Conservation (phyloP, 2,113 vertebrate genomes). For the Tiliqua scincoides region DNA sequence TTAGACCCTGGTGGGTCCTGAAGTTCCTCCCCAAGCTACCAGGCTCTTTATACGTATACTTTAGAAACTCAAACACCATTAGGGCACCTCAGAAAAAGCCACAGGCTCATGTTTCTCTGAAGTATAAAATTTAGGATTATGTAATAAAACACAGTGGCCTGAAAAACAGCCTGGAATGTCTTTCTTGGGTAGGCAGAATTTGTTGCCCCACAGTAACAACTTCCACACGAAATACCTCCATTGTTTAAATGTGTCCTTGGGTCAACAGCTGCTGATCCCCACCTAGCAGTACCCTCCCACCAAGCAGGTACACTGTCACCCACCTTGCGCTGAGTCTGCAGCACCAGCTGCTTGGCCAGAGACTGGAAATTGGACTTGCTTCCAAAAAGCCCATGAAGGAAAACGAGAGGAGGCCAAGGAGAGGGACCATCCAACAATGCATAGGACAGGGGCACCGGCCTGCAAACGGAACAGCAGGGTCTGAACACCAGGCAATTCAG, state of each 20-base stretch:
- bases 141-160: neutral
- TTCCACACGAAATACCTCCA: too few species aligned
- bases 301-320: rapidly evolving
- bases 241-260: too few species aligned
- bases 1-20: too few species aligned
- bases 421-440: constrained; percentile 76
- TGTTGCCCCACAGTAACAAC: too few species aligned
- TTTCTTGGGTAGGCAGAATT: too few species aligned
- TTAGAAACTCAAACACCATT: too few species aligned
- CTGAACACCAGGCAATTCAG: too few species aligned
- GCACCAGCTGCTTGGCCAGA: constrained; percentile 85
- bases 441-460: constrained; percentile 80
- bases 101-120: neutral
- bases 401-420: constrained; percentile 81
- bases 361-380: constrained; percentile 90
- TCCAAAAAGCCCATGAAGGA: constrained; percentile 94
- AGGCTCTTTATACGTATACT: too few species aligned
- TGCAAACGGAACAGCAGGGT: constrained; percentile 36
- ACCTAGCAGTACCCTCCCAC: neutral
- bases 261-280: neutral
- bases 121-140: neutral
- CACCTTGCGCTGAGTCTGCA: constrained; percentile 88
- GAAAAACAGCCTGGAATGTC: neutral
- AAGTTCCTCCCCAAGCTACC: neutral
- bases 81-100: too few species aligned